Conservation (phyloP, 2,113 vertebrate genomes). For the Pomatostomus ruficeps region DNA sequence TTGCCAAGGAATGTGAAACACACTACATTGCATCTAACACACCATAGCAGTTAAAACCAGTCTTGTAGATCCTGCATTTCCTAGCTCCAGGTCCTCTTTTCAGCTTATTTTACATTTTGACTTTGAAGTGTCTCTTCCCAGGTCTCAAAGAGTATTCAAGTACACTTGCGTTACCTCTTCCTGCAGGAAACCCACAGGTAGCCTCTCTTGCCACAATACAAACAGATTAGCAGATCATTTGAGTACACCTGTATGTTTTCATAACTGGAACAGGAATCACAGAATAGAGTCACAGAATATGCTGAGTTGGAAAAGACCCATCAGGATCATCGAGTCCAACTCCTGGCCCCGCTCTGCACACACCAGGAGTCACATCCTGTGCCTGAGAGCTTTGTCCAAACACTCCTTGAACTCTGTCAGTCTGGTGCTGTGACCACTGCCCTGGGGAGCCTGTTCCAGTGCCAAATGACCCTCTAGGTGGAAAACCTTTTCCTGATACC, state of each 20-base stretch:
- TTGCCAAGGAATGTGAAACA: background rate
- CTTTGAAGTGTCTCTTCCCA: background rate
- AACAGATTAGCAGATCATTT: background rate
- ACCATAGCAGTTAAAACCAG: background rate
- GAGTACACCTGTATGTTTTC: background rate
- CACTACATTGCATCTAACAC: background rate
- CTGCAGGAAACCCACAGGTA: background rate
- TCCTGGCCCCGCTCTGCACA: background rate
- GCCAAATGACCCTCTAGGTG: background rate
- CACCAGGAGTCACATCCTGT: background rate
- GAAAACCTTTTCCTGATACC: background rate
- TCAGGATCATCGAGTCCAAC: background rate
- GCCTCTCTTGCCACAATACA: background rate
- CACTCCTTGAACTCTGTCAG: background rate
- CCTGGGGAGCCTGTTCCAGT: background rate
- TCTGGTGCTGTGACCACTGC: background rate
- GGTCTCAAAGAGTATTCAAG: background rate
- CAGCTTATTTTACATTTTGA: background rate
- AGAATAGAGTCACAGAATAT: background rate
- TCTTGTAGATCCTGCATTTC: background rate
- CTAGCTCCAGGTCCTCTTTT: background rate
- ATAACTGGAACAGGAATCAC: background rate
- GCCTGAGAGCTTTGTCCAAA: background rate
- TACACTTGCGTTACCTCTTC: background rate
- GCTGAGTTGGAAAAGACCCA: background rate